phyloP scores from a whole-genome alignment of 2,797 vertebrate species.

The Lepus oiostolus region DNA sequence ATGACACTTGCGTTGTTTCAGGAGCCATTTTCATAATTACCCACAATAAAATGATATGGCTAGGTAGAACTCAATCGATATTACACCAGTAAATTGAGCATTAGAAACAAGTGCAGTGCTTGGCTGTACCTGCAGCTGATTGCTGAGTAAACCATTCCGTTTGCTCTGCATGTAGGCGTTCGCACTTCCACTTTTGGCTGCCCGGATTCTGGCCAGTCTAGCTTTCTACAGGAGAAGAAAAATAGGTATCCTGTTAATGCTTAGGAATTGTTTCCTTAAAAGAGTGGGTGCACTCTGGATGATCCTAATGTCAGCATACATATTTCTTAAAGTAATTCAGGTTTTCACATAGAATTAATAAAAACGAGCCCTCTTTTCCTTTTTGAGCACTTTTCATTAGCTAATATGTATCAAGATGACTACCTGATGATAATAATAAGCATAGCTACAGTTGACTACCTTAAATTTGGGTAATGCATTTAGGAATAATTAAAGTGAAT shows the following conservation, averaged over 20 bases:
- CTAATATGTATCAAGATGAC: conserved; percentile 17
- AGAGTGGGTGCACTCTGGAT: conserved; percentile 63
- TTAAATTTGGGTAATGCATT: not conserved
- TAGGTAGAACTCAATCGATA: conserved; percentile 49
- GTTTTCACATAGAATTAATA: not conserved
- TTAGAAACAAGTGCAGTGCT: not conserved
- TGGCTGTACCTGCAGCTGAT: conserved; percentile 91
- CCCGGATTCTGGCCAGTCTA: conserved; percentile 96
- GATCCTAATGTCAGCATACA: not conserved
- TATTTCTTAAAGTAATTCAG: not conserved
- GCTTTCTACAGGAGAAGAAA: conserved; percentile 93
- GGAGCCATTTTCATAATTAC: conserved; percentile 52
- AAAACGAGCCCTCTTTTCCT: not conserved
- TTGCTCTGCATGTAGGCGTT: conserved; percentile 99
- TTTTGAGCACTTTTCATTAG: conserved; percentile 17
- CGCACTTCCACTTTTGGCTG: conserved; percentile 96
- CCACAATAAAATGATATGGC: not conserved
- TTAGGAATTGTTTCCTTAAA: conserved; percentile 69
- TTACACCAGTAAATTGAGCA: not conserved
- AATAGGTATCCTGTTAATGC: conserved; percentile 48
- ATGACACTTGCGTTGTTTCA: conserved; percentile 34
- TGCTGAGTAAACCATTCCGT: conserved; percentile 95
- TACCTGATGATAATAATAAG: no score
- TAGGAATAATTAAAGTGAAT: conserved; percentile 49
- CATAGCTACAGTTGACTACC: not conserved